Evolutionary conservation across 2,888 invertebrate genomes (phyloP), one percentile per base, ranked within the genome.

Genomic region (Liopterus haemorrhoidalis): DNA sequence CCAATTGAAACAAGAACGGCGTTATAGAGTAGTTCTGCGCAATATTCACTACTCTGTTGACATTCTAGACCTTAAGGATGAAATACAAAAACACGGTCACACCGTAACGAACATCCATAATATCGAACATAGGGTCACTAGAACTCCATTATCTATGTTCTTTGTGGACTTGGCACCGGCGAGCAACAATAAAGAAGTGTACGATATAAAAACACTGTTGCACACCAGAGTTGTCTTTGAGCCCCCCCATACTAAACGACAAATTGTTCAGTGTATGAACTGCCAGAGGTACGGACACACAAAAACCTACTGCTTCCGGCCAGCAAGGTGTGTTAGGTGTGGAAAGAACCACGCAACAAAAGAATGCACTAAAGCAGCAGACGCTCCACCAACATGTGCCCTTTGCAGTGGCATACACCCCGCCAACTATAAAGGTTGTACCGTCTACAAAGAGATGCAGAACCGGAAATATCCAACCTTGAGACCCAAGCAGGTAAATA

Each of bases 241-340:
- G 14, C 27, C 27, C 15, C 43, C 38, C 6, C 37, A 20, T 21
- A 11, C 21, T 30, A 44, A 38, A 32, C 19, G 16, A 22, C 16
- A 37, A 31, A 39, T 30, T 20, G 3, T 21, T 4, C 44, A 38
- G 28, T 54, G 56, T 30, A 46, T 15, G 6, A 33, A 50, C 6
- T 57, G 57, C 32, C 57, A 58, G 41, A n/a, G 28, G 20, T 58
- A 52, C 19, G 54, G 56, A 1, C 56, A 59, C 39, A 54, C 57
- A 0, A 53, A 51, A 40, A 43, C 41, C 9, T 57, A 55, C 40
- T 54, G 54, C 31, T 46, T 28, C 12, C 20, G 46, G 36, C 36
- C 42, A 6, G 49, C 30, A 14, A 32, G 30, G 5, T 52, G 51
- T 30, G 53, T 54, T 1, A 54, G 53, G 48, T 56, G 53, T 38